Evolutionary conservation across 1,140 invertebrate genomes (phyloP).

Genomic region (Dufourea novaeangliae): DNA sequence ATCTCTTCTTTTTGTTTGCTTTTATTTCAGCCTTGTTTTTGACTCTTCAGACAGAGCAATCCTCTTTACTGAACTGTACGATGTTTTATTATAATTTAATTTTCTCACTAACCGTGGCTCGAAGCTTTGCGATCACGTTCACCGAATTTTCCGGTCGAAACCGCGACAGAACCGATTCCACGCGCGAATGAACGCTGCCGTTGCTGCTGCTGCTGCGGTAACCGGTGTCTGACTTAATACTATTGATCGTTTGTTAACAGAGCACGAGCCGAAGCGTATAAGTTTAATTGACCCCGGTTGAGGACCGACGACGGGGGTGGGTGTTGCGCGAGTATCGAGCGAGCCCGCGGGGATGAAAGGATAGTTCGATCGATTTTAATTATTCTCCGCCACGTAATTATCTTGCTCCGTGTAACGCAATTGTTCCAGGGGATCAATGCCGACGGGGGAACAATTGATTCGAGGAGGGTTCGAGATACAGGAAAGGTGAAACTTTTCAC

Average conservation of each 20-base stretch:
- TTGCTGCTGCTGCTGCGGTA: not conserved
- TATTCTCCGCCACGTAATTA: conserved; percentile 33
- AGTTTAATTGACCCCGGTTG: conserved; percentile 50
- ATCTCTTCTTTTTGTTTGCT: too few relatives aligned
- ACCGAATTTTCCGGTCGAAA: too few relatives aligned
- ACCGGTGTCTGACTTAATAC: conserved; percentile 31
- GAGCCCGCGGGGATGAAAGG: not conserved
- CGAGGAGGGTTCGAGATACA: not conserved
- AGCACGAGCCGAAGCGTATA: conserved; percentile 11
- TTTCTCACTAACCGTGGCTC: too few relatives aligned
- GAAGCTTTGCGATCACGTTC: too few relatives aligned
- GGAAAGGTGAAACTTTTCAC: not conserved
- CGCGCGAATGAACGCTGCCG: conserved; percentile 10
- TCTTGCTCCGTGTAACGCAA: conserved; percentile 7
- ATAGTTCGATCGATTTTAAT: conserved; percentile 40
- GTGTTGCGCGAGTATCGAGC: conserved; percentile 19
- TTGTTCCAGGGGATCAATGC: conserved; percentile 1
- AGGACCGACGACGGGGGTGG: too few relatives aligned
- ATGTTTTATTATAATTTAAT: too few relatives aligned
- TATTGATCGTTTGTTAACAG: conserved; percentile 60
- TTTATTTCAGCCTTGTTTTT: too few relatives aligned
- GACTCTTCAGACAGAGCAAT: too few relatives aligned
- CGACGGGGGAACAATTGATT: not conserved
- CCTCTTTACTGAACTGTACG: too few relatives aligned
- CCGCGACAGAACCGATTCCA: too few relatives aligned